These are phyloP conservation scores for Myotis yumanensis DNA, from an alignment of 2,113 vertebrate species.

Conservation along the genomic window DNA sequence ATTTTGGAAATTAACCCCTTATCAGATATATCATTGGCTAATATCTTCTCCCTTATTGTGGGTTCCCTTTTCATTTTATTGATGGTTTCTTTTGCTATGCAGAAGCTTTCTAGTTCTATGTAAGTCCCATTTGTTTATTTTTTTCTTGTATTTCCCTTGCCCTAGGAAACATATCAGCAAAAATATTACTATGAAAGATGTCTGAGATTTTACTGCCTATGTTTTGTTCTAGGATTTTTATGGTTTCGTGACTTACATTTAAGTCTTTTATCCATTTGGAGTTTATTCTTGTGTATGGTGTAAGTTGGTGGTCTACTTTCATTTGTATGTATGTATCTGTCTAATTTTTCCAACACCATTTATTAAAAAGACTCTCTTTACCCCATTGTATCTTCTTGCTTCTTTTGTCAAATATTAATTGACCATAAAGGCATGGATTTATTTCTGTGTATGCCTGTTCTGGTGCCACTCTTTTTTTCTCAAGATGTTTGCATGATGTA, in stretches of 20 bases:
- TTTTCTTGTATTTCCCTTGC: not conserved
- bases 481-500: not conserved
- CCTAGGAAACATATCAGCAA: not conserved
- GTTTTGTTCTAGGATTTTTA: not conserved
- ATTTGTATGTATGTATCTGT: not conserved
- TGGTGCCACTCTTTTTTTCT: not conserved
- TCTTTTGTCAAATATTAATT: not conserved
- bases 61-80: not conserved
- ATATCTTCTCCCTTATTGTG: not conserved
- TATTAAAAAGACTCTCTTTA: not conserved
- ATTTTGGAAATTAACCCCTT: not conserved
- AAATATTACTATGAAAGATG: not conserved
- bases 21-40: not conserved
- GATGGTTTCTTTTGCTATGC: not conserved
- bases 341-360: not conserved
- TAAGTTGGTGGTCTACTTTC: not conserved
- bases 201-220: not conserved
- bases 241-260: not conserved
- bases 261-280: not conserved
- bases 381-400: not conserved
- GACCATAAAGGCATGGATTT: not conserved
- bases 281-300: not conserved
- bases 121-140: not conserved
- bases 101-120: not conserved
- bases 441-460: not conserved